Evolutionary conservation across 2,797 vertebrate genomes (phyloP).

Genomic region (Potorous gilbertii): DNA sequence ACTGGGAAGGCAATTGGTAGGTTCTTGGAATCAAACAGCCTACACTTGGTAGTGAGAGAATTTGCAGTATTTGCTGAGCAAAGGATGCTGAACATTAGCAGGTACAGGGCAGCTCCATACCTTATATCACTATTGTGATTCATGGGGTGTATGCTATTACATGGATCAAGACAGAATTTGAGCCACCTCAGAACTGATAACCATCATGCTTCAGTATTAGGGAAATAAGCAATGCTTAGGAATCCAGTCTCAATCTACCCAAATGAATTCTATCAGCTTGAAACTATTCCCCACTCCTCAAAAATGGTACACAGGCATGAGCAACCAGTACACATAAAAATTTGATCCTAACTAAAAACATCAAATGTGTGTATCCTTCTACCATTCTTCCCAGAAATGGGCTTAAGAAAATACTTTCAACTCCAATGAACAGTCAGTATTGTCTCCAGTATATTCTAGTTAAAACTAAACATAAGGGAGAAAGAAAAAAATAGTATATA

Average conservation of each 20-base stretch:
- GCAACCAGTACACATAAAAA: neutral
- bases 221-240: neutral
- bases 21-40: neutral
- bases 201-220: neutral
- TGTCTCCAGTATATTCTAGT: neutral
- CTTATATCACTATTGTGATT: neutral
- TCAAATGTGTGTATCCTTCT: neutral
- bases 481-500: neutral
- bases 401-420: neutral
- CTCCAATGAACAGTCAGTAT: neutral
- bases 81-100: neutral
- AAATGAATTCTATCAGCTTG: neutral
- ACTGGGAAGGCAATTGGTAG: neutral
- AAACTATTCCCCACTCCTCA: neutral
- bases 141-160: neutral
- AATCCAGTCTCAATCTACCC: neutral
- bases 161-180: neutral
- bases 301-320: neutral
- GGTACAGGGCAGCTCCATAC: no score
- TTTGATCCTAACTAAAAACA: neutral
- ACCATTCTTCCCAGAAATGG: neutral
- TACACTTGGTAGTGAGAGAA: neutral
- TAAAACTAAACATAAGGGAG: neutral
- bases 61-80: neutral
- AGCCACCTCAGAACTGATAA: neutral